These are phyloP conservation scores for Agrilus biguttatus DNA, from an alignment of 2,888 invertebrate species.

Conservation along the genomic window DNA sequence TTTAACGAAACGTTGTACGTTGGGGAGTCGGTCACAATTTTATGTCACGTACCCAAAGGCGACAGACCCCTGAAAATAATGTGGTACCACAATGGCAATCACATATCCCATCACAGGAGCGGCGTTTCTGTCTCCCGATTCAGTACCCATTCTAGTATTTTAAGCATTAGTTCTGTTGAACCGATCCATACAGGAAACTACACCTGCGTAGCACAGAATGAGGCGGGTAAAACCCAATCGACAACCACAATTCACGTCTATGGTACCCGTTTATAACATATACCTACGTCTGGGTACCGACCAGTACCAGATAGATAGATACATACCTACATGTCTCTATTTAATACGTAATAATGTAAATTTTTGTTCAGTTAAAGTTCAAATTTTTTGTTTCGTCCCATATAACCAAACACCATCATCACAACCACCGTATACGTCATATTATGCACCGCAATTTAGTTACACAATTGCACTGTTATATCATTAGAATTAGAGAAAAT, in stretches of 20 bases:
- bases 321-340: not conserved
- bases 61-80: conserved; percentile 56
- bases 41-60: conserved; percentile 58
- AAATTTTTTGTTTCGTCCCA: not conserved
- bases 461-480: conserved; percentile 1
- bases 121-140: conserved; percentile 24
- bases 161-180: conserved; percentile 36
- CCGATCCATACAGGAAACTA: conserved; percentile 37
- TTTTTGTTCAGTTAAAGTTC: not conserved
- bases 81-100: conserved; percentile 54
- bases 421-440: too few relatives aligned
- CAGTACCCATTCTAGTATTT: conserved; percentile 29
- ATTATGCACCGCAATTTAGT: not conserved
- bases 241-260: conserved; percentile 30
- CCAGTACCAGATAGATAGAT: not conserved
- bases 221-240: conserved; percentile 30
- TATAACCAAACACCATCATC: too few relatives aligned
- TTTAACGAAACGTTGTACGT: conserved; percentile 53
- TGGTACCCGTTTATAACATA: conserved; percentile 30
- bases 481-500: conserved; percentile 35
- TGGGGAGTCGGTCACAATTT: conserved; percentile 55
- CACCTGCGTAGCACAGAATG: conserved; percentile 43
- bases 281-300: conserved; percentile 10
- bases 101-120: conserved; percentile 24
- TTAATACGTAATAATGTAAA: not conserved